Percentiles rank a stretch among this genome's conserved stretches.
These are phyloP conservation scores for Anguilla anguilla DNA, from an alignment of 2,797 vertebrate genomes.

Conservation along the genomic window DNA sequence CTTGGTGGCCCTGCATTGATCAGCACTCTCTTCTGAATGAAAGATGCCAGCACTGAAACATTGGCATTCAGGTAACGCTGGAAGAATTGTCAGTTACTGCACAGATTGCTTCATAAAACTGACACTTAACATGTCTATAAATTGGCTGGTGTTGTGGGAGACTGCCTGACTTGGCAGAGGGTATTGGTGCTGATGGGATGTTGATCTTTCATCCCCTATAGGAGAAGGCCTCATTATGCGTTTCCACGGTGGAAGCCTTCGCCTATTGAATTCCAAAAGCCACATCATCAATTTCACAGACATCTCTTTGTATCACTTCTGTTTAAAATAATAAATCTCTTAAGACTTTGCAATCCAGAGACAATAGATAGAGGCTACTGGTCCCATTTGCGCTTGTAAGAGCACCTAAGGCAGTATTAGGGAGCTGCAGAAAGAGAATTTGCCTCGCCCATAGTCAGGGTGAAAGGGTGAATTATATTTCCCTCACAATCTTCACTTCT, in stretches of 20 bases:
- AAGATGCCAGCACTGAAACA: conserved; percentile 33
- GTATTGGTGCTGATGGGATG: conserved; percentile 1
- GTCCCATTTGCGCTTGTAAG: neutral
- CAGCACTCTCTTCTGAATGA: conserved; percentile 26
- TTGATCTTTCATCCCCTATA: neutral
- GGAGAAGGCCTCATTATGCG: neutral
- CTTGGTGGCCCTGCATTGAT: conserved; percentile 25
- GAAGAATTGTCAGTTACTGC: conserved; percentile 36
- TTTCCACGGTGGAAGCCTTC: neutral
- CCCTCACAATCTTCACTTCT: neutral
- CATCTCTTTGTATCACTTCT: neutral
- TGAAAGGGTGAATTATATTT: conserved; percentile 7
- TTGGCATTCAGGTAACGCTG: conserved; percentile 37
- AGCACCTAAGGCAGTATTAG: neutral
- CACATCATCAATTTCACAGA: neutral
- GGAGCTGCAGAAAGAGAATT: neutral
- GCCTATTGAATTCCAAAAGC: conserved; percentile 10
- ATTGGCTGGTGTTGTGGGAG: conserved; percentile 18
- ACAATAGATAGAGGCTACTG: neutral
- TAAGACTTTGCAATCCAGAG: conserved; percentile 16
- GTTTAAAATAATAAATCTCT: conserved; percentile 5
- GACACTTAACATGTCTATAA: conserved; percentile 35
- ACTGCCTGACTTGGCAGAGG: neutral
- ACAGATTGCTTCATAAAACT: conserved; percentile 32
- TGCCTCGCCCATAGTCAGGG: neutral